A percentile compares a stretch with the other conserved stretches of the same genome.
phyloP scores from a whole-genome alignment of 2,113 vertebrate species.

The Micronycteris hirsuta region DNA sequence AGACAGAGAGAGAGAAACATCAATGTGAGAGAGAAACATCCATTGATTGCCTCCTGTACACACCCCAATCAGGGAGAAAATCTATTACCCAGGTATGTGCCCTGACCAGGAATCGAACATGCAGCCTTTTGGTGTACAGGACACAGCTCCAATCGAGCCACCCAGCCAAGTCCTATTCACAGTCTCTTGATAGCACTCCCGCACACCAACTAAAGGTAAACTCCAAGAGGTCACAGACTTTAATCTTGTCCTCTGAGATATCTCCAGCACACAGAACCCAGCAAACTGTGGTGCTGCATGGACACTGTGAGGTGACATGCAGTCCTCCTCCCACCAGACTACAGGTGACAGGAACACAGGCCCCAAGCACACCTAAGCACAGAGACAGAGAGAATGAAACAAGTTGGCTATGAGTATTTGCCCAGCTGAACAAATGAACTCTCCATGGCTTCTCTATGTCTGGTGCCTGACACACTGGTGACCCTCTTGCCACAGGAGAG shows the following conservation, averaged over 20 bases:
- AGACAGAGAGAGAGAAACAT: too few relatives aligned
- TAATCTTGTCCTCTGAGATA: not conserved
- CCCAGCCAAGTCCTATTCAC: not conserved
- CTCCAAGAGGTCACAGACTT: not conserved
- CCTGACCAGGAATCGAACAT: too few relatives aligned
- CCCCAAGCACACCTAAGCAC: not conserved
- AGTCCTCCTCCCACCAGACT: not conserved
- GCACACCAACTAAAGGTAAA: not conserved
- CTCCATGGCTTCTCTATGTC: not conserved
- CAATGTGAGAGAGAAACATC: too few relatives aligned
- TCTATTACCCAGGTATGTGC: too few relatives aligned
- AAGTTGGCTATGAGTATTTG: not conserved
- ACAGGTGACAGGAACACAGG: not conserved
- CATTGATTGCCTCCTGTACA: too few relatives aligned
- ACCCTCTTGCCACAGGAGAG: not conserved
- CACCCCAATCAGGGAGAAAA: too few relatives aligned
- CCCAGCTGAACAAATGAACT: not conserved
- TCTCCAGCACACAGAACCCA: accelerated
- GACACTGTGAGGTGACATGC: not conserved
- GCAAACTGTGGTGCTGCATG: too few relatives aligned
- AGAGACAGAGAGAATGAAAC: not conserved
- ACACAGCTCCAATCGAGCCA: too few relatives aligned
- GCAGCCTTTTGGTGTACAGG: too few relatives aligned
- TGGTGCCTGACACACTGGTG: not conserved
- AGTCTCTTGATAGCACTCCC: not conserved